phyloP scores from a whole-genome alignment of 2,113 vertebrate species.

The Girardinichthys multiradiatus region DNA sequence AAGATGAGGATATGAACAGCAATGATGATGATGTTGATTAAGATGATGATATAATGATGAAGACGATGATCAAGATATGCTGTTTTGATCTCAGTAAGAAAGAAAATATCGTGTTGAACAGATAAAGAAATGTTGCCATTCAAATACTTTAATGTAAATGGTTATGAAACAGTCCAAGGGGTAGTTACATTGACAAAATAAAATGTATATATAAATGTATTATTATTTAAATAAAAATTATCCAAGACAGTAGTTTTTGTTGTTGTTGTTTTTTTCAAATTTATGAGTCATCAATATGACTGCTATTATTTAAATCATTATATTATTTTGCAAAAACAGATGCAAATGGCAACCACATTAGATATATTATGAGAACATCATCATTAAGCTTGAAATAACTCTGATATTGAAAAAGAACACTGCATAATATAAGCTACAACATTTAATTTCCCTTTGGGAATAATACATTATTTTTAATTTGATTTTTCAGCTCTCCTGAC shows the following conservation, averaged over 20 bases:
- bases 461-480: no score
- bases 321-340: neutral
- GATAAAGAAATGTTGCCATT: neutral
- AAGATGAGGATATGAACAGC: slow-evolving; percentile 8
- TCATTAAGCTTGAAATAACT: neutral
- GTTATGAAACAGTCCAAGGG: neutral
- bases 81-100: neutral
- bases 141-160: neutral
- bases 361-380: no score
- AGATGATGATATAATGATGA: slow-evolving; percentile 21
- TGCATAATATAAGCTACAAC: no score
- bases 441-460: no score
- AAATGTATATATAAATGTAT: neutral
- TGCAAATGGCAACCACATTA: no score
- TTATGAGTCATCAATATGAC: neutral
- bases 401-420: neutral
- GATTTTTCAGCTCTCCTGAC: neutral
- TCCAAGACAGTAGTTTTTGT: neutral
- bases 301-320: neutral
- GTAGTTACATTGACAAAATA: neutral
- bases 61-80: slow-evolving; percentile 6
- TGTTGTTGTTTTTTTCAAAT: neutral
- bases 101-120: neutral
- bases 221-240: neutral
- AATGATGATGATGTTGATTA: slow-evolving; percentile 18